Evolutionary conservation across 2,797 vertebrate genomes (phyloP).

Genomic region (Chloroceryle inda): DNA sequence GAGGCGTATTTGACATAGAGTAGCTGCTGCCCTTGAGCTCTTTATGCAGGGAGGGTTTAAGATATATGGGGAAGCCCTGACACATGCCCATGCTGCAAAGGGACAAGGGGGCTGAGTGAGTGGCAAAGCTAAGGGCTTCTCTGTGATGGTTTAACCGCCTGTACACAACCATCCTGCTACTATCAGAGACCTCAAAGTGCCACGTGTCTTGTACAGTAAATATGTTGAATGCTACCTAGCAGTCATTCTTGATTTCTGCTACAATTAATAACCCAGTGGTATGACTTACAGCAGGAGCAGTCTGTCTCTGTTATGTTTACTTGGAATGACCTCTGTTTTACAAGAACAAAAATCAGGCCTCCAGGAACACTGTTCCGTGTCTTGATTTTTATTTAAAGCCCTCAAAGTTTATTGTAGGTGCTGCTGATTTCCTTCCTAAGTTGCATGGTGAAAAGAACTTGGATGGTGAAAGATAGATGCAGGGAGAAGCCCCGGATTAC

Average conservation of each 20-base stretch:
- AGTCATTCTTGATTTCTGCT: background rate
- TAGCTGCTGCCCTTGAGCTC: background rate
- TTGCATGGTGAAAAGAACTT: background rate
- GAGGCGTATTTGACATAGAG: background rate
- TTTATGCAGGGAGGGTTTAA: background rate
- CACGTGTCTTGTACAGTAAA: background rate
- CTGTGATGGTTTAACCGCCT: background rate
- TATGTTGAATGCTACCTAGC: too few species aligned
- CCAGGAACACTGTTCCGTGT: fast-evolving
- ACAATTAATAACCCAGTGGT: background rate
- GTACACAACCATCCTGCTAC: fast-evolving
- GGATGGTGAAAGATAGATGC: background rate
- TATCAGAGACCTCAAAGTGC: background rate
- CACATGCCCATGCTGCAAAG: fast-evolving
- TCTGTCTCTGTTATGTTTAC: background rate
- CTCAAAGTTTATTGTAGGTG: background rate
- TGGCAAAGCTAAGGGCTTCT: background rate
- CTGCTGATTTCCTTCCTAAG: background rate
- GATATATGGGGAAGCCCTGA: background rate
- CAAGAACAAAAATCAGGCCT: background rate
- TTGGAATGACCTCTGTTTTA: background rate
- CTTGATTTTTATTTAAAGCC: fast-evolving
- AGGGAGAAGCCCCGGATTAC: background rate
- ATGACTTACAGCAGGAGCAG: background rate
- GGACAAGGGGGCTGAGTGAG: fast-evolving